Conservation (phyloP, 2,888 invertebrate genomes). For the Peribatodes rhomboidaria region DNA sequence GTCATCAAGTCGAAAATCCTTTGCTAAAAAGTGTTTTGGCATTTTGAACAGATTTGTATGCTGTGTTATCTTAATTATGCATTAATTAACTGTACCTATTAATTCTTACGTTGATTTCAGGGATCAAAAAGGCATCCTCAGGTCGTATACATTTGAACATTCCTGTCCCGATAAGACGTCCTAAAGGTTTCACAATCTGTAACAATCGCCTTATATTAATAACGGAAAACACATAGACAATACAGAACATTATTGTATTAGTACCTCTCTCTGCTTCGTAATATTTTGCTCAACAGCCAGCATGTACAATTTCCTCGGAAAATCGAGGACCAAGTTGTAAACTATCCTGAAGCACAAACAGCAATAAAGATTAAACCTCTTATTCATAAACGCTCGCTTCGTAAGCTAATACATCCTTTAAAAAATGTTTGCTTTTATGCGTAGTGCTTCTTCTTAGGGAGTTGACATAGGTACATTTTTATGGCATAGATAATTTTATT, state of each 20-base stretch:
- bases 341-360: slow-evolving; percentile 69
- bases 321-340: slow-evolving; percentile 75
- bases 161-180: slow-evolving; percentile 82
- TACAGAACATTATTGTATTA: background rate
- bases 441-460: too few relatives aligned
- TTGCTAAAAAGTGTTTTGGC: slow-evolving; percentile 74
- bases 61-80: too few relatives aligned
- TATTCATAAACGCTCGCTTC: too few relatives aligned
- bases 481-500: too few relatives aligned
- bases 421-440: too few relatives aligned
- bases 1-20: slow-evolving; percentile 85
- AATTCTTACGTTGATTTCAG: slow-evolving; percentile 74
- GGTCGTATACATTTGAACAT: slow-evolving; percentile 83
- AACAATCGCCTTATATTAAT: slow-evolving; percentile 43
- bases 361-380: background rate
- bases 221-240: background rate
- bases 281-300: slow-evolving; percentile 88
- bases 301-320: slow-evolving; percentile 87
- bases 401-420: too few relatives aligned
- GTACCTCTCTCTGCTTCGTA: slow-evolving; percentile 80
- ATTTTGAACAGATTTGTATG: background rate
- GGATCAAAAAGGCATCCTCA: slow-evolving; percentile 86
- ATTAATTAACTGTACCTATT: background rate
- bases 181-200: slow-evolving; percentile 86
- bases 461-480: too few relatives aligned